Conservation (phyloP, 2,888 invertebrate genomes). For the Tetheella fluctuosa region DNA sequence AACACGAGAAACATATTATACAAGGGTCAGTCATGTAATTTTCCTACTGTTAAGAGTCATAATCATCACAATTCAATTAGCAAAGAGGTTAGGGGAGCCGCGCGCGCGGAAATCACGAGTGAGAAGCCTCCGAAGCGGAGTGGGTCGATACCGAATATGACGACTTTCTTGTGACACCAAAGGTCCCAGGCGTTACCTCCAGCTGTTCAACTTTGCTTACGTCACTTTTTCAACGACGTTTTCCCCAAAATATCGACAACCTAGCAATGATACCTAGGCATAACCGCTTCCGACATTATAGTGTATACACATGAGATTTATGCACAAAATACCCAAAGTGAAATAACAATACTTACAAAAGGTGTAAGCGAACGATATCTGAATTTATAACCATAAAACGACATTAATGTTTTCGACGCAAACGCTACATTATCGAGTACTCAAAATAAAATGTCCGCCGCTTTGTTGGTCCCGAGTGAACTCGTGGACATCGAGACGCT, state of each 20-base stretch:
- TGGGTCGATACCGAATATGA: conserved; percentile 74
- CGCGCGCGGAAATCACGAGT: conserved; percentile 78
- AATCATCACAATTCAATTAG: conserved; percentile 78
- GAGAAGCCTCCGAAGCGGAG: conserved; percentile 75
- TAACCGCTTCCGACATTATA: conserved; percentile 63
- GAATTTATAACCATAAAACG: conserved; percentile 81
- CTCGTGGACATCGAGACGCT: conserved; percentile 84
- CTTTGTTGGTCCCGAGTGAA: conserved; percentile 84
- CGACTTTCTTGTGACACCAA: conserved; percentile 53
- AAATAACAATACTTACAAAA: conserved; percentile 77
- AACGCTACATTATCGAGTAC: conserved; percentile 84
- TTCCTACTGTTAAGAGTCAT: conserved; percentile 40
- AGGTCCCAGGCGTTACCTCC: conserved; percentile 52
- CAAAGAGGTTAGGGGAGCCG: conserved; percentile 82
- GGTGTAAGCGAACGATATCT: conserved; percentile 81
- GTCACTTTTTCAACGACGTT: conserved; percentile 75
- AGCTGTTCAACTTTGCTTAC: conserved; percentile 71
- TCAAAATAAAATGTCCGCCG: conserved; percentile 85
- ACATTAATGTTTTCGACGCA: conserved; percentile 83
- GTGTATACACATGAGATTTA: conserved; percentile 53
- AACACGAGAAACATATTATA: conserved; percentile 41
- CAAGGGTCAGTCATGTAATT: conserved; percentile 35
- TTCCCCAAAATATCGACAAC: conserved; percentile 73
- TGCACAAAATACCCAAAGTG: conserved; percentile 50
- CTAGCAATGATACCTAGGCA: conserved; percentile 63